Percentiles rank a stretch among this genome's conserved stretches.
phyloP scores from a whole-genome alignment of 2,888 invertebrate genomes.

The Macrosoma leucophasiata region DNA sequence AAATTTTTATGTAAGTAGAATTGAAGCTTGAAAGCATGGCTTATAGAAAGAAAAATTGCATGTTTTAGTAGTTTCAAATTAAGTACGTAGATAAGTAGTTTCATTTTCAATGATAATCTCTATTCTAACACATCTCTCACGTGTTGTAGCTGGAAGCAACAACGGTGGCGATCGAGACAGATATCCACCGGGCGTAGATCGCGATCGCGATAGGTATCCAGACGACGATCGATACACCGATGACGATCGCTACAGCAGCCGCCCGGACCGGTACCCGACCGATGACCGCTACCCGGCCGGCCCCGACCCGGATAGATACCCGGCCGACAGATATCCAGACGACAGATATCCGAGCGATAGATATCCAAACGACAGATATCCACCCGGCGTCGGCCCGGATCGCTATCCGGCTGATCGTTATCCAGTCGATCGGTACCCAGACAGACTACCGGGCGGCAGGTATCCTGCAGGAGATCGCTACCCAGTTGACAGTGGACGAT shows the following conservation, averaged over 20 bases:
- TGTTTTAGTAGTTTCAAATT: no score
- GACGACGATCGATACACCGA: constrained; percentile 71
- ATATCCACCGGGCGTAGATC: constrained; percentile 65
- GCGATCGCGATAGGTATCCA: no score
- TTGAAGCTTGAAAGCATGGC: no score
- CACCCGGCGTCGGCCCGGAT: constrained; percentile 41
- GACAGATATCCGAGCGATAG: constrained; percentile 44
- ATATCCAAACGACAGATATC: constrained; percentile 44
- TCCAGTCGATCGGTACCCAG: constrained; percentile 65
- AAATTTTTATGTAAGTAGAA: background rate
- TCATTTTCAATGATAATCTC: no score
- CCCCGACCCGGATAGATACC: constrained; percentile 33
- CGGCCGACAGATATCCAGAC: constrained; percentile 46
- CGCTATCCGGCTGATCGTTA: constrained; percentile 69
- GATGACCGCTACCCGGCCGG: constrained; percentile 60
- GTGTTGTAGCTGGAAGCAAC: constrained; percentile 60
- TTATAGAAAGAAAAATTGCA: no score
- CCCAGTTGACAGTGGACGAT: constrained; percentile 56
- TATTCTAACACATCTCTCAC: constrained; percentile 17
- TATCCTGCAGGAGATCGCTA: constrained; percentile 57
- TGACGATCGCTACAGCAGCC: constrained; percentile 64
- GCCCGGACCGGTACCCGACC: constrained; percentile 71
- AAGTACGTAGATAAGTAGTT: no score
- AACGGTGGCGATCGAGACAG: constrained; percentile 50
- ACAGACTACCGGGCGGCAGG: constrained; percentile 64